phyloP scores from a whole-genome alignment of 2,888 invertebrate species.

The Trilocha varians region DNA sequence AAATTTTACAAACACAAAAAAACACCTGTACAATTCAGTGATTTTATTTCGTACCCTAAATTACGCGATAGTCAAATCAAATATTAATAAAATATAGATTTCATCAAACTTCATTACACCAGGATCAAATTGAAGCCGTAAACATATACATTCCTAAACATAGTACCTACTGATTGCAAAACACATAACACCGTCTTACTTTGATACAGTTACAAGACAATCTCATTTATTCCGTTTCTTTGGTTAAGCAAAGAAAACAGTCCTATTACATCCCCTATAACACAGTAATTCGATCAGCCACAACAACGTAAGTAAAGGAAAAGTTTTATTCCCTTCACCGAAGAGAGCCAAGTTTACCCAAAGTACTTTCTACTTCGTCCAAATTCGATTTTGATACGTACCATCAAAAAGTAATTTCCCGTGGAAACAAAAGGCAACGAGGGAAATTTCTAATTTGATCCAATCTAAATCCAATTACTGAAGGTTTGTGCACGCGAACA shows the following conservation, averaged over 20 bases:
- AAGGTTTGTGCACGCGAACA: constrained; percentile 22
- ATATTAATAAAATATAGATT: too few species aligned
- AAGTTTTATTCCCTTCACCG: constrained; percentile 15
- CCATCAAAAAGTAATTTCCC: constrained; percentile 64
- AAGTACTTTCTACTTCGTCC: constrained; percentile 11
- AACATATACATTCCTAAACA: too few species aligned
- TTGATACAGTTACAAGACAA: too few species aligned
- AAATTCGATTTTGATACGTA: constrained; percentile 61
- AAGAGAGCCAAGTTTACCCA: constrained; percentile 14
- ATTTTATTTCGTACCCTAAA: too few species aligned
- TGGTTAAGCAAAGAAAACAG: background rate
- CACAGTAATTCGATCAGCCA: background rate
- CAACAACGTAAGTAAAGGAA: constrained; percentile 7
- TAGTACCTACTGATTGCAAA: too few species aligned
- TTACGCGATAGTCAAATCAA: too few species aligned
- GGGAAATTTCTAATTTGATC: constrained; percentile 62
- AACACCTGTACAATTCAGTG: too few species aligned
- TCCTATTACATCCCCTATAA: background rate
- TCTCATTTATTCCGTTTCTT: too few species aligned
- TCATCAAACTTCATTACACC: too few species aligned
- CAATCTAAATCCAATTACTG: constrained; percentile 69
- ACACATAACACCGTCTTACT: too few species aligned
- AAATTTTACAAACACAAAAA: too few species aligned
- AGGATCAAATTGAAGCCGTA: too few species aligned
- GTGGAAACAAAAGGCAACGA: constrained; percentile 51